Conservation (phyloP, 1,140 invertebrate genomes). For the Medauroidea extradentata region DNA sequence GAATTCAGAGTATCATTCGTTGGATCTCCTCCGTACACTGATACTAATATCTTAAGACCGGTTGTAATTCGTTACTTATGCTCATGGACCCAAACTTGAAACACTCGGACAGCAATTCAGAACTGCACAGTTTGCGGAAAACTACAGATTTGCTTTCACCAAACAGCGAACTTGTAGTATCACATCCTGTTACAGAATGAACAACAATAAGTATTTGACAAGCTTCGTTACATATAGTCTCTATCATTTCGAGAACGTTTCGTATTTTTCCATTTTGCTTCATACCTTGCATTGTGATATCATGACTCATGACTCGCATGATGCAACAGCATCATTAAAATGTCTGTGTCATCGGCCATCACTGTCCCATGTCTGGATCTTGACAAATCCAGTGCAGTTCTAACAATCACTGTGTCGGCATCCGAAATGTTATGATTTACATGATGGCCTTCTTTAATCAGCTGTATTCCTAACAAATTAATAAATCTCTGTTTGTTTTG, state of each 20-base stretch:
- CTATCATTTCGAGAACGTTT: conserved; percentile 1
- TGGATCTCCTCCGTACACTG: conserved; percentile 6
- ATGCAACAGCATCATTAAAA: conserved; percentile 6
- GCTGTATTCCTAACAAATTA: not conserved
- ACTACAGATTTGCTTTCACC: conserved; percentile 3
- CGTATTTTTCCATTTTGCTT: not conserved
- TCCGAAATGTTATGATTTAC: not conserved
- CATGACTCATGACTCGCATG: not conserved
- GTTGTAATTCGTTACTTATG: not conserved
- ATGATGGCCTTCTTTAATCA: not conserved
- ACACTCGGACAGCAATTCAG: not conserved
- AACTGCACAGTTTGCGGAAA: not conserved
- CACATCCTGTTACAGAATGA: conserved; percentile 7
- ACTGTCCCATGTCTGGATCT: not conserved
- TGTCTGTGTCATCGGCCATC: conserved; percentile 9
- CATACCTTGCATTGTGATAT: conserved; percentile 2
- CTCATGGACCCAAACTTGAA: conserved; percentile 1
- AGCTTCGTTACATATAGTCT: not conserved
- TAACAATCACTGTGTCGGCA: conserved; percentile 8
- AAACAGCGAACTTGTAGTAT: conserved; percentile 6
- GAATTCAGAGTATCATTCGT: not conserved
- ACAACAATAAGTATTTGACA: not conserved
- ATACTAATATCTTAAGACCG: conserved; percentile 3
- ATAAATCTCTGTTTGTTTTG: conserved; percentile 8
- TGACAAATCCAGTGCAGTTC: conserved; percentile 5